Conservation (phyloP, 1,140 invertebrate genomes). For the Drosophila parvula region DNA sequence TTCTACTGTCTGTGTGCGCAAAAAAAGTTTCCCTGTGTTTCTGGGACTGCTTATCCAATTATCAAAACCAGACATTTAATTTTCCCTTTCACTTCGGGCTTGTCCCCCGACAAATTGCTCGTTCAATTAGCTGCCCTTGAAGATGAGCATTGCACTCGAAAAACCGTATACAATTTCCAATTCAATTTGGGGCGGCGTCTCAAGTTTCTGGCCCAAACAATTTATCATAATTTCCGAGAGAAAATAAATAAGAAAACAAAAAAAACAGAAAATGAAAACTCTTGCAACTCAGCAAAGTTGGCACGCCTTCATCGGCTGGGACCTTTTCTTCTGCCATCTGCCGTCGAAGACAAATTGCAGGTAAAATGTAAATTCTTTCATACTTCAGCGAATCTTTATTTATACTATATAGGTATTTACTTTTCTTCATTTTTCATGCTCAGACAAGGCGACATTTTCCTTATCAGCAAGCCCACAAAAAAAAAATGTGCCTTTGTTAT, state of each 20-base stretch:
- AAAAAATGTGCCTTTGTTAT: constrained; percentile 20
- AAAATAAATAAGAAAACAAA: constrained; percentile 24
- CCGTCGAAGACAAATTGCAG: constrained; percentile 71
- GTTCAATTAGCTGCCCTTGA: constrained; percentile 65
- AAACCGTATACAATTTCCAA: constrained; percentile 23
- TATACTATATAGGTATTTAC: constrained; percentile 37
- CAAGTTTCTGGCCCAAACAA: constrained; percentile 58
- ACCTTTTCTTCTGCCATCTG: constrained; percentile 46
- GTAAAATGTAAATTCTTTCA: constrained; percentile 66
- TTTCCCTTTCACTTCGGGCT: constrained; percentile 51
- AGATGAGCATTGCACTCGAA: constrained; percentile 50
- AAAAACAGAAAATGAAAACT: constrained; percentile 50
- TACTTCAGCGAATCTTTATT: constrained; percentile 54
- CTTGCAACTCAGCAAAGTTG: constrained; percentile 57
- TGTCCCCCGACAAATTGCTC: constrained; percentile 43
- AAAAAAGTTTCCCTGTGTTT: constrained; percentile 36
- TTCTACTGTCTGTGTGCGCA: not conserved
- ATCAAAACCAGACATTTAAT: constrained; percentile 68
- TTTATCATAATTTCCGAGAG: constrained; percentile 70
- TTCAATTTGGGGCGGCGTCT: constrained; percentile 50
- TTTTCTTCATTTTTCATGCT: constrained; percentile 60
- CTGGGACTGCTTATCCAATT: constrained; percentile 60
- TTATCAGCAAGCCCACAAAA: constrained; percentile 28
- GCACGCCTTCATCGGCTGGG: constrained; percentile 37
- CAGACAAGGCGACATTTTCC: constrained; percentile 40